Base-by-base conservation (phyloP, 1,140 invertebrate species). In the Himalopsyche phryganea region DNA sequence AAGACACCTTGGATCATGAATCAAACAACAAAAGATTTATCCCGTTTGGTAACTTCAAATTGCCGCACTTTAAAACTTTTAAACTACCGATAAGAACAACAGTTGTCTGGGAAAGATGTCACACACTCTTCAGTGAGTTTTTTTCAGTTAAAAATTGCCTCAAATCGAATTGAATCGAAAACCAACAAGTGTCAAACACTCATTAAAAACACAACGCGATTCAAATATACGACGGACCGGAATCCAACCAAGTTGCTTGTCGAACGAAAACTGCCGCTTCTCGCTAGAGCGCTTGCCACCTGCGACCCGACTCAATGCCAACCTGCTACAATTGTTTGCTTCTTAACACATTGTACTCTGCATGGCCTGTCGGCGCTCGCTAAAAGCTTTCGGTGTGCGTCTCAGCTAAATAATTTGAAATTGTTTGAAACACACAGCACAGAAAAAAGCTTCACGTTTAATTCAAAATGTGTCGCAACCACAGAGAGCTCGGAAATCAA, bases 1-100 rank as follows among this genome's bases (percentile, higher is more conserved):
- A 55, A 44, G 52, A 55, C 52, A 42, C 17, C 17, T n/a, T 20
- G 23, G 13, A 45, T 41, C 36, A 23, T 9, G 36, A n/a, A 15
- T n/a, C 51, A 45, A 53, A 53, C 50, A 50, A 52, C 50, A 55
- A 55, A 55, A 55, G 52, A 47, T 38, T 55, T 55, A 55, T 40
- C 33, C 44, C 52, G 36, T 15, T 28, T 36, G 33, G 4, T 38
- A 49, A 49, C 20, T 36, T 18, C 48, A 28, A 35, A 53, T 14
- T 53, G 41, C n/a, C 4, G 14, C 52, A 55, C 52, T 47, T 14
- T 6, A 20, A 46, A 47, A 46, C 45, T 55, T 55, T 55, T 51
- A 28, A 28, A 28, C 23, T 28, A 28, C 3, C 23, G 9, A 28
- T 28, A 28, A 28, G 3, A 28, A 28, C 23, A 28, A 28, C 23